Evolutionary conservation across 2,888 invertebrate genomes (phyloP), one percentile per base, ranked within the genome.

Genomic region (Drosophila engyochracea): DNA sequence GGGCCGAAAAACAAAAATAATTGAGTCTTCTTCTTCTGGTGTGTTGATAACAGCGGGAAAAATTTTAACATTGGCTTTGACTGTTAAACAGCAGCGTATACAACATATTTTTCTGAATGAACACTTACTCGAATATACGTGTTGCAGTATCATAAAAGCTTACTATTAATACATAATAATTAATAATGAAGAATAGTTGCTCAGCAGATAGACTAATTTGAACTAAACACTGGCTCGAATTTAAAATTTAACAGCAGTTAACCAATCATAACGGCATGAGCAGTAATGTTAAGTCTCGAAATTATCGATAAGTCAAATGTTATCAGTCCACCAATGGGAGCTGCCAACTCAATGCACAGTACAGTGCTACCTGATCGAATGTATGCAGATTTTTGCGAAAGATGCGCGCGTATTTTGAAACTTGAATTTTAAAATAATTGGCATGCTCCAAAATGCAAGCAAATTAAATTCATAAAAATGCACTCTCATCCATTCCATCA

Each of bases 1-100:
- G 66, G 51, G 58, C 54, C 67, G 81, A 81, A 81, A 80, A 83
- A 83, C 83, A 83, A 81, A 80, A 81, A 82, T 80, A 81, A 59
- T 76, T 79, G 35, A 41, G 7, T 68, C 81, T 80, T 81, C 81
- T 66, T 81, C 81, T 81, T 68, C 33, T 58, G n/a, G 35, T 59
- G 14, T 12, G 25, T 5, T 37, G 54, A 47, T 68, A 68, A 73
- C 79, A 73, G 78, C 52, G 28, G 44, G 37, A 51, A 44, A 33
- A 14, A 28, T 4, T 0, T 58, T 62, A 71, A 62, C 81, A 70
- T 58, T 47, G 2, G 25, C 58, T 16, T 16, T 19, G 16, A 30
- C 59, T 78, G 78, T 81, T 76, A 71, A 30, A 16, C 58, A 76
- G 30, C 41, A 68, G 33, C 30, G 14, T 19, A 25, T 22, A 14